These are phyloP conservation scores for Coendou prehensilis DNA, from an alignment of 2,797 vertebrate genomes.

Conservation along the genomic window DNA sequence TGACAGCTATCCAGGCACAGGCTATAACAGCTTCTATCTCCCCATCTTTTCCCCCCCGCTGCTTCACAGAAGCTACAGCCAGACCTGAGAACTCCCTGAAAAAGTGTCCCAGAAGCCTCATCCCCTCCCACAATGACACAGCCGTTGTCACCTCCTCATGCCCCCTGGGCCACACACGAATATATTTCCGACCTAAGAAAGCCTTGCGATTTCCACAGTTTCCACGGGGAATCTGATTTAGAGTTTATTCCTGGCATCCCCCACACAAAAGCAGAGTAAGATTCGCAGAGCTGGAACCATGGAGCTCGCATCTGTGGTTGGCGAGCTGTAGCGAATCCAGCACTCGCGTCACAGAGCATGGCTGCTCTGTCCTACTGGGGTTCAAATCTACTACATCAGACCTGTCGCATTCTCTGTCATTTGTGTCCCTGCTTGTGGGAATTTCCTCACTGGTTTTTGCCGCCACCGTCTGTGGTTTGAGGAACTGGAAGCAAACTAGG, in stretches of 20 bases:
- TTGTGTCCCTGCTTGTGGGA: neutral
- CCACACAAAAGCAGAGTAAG: neutral
- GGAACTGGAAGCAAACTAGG: neutral
- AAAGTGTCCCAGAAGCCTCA: neutral
- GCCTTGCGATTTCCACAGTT: neutral
- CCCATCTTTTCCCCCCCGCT: too few relatives aligned
- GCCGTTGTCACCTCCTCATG: neutral
- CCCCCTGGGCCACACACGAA: too few relatives aligned
- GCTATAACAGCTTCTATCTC: neutral
- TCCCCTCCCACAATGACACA: neutral
- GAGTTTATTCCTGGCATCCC: neutral
- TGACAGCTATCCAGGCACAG: neutral
- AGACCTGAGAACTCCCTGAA: neutral
- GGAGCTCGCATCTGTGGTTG: neutral
- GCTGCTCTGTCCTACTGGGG: rapidly evolving
- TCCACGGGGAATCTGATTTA: neutral
- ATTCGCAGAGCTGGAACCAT: neutral
- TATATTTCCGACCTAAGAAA: neutral
- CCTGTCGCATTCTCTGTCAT: neutral
- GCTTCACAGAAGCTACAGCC: neutral
- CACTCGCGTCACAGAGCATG: neutral
- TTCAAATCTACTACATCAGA: neutral
- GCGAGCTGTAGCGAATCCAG: neutral
- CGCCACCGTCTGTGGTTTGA: neutral
- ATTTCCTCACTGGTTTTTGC: neutral